phyloP scores from a whole-genome alignment of 2,113 vertebrate species.

The Cyanocitta stelleri region DNA sequence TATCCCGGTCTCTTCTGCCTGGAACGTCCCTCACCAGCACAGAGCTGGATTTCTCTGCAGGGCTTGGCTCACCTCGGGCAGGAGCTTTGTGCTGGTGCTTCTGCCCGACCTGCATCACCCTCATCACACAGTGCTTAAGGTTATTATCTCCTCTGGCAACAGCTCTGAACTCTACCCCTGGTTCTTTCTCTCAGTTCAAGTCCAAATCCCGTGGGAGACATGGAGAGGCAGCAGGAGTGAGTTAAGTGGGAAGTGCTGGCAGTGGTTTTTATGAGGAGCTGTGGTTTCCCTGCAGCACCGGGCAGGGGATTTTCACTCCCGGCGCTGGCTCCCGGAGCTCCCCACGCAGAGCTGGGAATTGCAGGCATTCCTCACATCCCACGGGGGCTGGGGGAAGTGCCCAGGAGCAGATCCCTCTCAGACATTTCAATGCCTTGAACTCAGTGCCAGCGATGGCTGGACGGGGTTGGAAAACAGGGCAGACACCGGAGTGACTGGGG shows the following conservation, averaged over 20 bases:
- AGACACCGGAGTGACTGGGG: rapidly evolving
- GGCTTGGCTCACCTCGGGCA: rapidly evolving
- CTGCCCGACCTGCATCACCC: background rate
- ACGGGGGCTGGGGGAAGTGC: background rate
- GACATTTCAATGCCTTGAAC: rapidly evolving
- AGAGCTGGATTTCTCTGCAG: background rate
- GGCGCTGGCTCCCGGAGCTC: background rate
- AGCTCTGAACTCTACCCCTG: background rate
- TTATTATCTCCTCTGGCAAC: background rate
- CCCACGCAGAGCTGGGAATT: background rate
- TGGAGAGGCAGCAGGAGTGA: background rate
- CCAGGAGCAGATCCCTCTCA: rapidly evolving
- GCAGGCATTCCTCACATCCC: rapidly evolving
- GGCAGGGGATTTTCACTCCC: background rate
- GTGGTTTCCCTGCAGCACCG: background rate
- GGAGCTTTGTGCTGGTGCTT: background rate
- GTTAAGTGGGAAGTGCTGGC: background rate
- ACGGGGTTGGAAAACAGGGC: rapidly evolving
- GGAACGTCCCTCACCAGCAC: background rate
- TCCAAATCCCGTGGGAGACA: background rate
- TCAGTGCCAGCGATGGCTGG: rapidly evolving
- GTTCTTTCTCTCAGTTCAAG: background rate
- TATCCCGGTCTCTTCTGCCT: background rate
- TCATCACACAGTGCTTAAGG: background rate
- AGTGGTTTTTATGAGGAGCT: background rate